A percentile compares a stretch with the other conserved stretches of the same genome.
These are phyloP conservation scores for Rattus norvegicus DNA, from an alignment of 2,113 vertebrate genomes.

Conservation along the genomic window DNA sequence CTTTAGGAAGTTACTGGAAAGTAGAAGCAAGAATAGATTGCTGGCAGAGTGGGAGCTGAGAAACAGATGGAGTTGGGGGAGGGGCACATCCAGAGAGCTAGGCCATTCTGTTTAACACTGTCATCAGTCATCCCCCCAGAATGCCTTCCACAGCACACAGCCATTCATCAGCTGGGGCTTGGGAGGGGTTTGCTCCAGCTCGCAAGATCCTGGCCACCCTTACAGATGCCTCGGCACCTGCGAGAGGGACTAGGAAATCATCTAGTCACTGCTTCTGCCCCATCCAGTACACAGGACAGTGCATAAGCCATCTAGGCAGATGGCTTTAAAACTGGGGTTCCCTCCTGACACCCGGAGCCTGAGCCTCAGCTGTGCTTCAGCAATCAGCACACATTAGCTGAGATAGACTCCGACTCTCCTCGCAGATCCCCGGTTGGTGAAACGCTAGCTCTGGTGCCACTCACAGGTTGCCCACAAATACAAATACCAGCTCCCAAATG, in stretches of 20 bases:
- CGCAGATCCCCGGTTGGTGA: not conserved
- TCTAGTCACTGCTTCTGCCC: not conserved
- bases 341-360: not conserved
- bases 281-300: not conserved
- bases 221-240: not conserved
- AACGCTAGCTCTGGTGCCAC: not conserved
- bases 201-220: not conserved
- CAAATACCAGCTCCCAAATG: not conserved
- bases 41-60: slow-evolving; percentile 76
- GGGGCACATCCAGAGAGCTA: not conserved
- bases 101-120: not conserved
- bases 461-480: not conserved
- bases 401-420: not conserved
- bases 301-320: slow-evolving; percentile 32
- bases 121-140: slow-evolving; percentile 46
- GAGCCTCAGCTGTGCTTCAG: not conserved
- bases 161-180: not conserved
- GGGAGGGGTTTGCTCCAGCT: not conserved
- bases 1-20: slow-evolving; percentile 59
- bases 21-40: slow-evolving; percentile 66
- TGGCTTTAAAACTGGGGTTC: slow-evolving; percentile 5
- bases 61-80: slow-evolving; percentile 76
- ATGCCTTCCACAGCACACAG: not conserved
- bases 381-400: not conserved
- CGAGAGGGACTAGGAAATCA: not conserved